Conservation (phyloP, 2,113 vertebrate genomes). For the Eurypyga helias region DNA sequence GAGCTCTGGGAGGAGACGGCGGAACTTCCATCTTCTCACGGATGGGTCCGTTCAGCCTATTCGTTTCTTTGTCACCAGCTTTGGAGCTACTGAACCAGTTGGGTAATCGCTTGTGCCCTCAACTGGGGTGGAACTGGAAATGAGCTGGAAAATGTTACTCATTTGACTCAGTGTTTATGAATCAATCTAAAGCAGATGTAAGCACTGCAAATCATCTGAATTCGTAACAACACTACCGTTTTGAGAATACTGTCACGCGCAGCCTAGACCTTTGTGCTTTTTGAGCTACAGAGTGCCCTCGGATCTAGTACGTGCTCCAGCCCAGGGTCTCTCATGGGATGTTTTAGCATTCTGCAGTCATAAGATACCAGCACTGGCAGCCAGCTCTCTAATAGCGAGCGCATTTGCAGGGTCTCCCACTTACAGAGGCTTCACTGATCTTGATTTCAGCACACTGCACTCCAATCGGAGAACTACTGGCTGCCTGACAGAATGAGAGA, state of each 20-base stretch:
- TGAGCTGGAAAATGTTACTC: not conserved
- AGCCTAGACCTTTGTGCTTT: not conserved
- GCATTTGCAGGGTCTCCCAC: not conserved
- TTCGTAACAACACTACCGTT: not conserved
- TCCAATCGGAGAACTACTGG: not conserved
- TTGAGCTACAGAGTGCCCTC: not conserved
- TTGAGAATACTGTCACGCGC: accelerated
- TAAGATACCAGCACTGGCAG: not conserved
- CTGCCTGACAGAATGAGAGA: not conserved
- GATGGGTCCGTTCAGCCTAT: not conserved
- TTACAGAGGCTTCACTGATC: not conserved
- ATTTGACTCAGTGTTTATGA: not conserved
- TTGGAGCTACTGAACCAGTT: not conserved
- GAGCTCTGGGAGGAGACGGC: not conserved
- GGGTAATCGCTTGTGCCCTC: not conserved
- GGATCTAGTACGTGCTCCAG: not conserved
- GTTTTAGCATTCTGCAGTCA: not conserved
- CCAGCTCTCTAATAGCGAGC: not conserved
- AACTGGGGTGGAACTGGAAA: not conserved
- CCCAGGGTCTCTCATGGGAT: not conserved
- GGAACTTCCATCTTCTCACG: not conserved
- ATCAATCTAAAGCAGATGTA: not conserved
- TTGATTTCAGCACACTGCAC: not conserved
- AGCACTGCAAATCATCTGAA: not conserved
- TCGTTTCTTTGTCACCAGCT: not conserved